Evolutionary conservation across 2,888 invertebrate genomes (phyloP).

Genomic region (Phasia obesa): DNA sequence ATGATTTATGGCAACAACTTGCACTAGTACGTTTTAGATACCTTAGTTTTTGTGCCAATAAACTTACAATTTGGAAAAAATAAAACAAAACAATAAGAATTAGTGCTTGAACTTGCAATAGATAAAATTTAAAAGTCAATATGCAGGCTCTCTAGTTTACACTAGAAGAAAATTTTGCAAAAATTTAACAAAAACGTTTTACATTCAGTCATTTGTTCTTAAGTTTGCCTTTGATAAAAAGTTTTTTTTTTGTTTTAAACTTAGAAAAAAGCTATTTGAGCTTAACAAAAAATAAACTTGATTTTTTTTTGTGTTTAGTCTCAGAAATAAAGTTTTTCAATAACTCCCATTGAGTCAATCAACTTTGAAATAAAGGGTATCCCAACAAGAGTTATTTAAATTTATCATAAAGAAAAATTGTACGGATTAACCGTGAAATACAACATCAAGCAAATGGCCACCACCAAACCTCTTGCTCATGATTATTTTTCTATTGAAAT

Average conservation of each 20-base stretch:
- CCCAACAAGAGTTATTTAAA: too few relatives aligned
- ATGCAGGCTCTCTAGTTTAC: conserved; percentile 41
- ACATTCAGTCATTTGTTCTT: too few relatives aligned
- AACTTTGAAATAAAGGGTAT: too few relatives aligned
- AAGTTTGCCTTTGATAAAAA: background rate
- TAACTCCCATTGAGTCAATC: too few relatives aligned
- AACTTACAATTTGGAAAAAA: conserved; percentile 46
- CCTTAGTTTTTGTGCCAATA: conserved; percentile 58
- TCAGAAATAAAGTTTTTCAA: too few relatives aligned
- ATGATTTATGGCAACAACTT: conserved; percentile 70
- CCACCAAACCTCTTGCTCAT: too few relatives aligned
- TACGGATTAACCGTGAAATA: background rate
- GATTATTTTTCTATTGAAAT: too few relatives aligned
- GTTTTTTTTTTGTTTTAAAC: background rate
- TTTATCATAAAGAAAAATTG: too few relatives aligned
- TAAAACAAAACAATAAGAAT: conserved; percentile 20
- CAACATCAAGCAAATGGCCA: background rate
- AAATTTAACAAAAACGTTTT: too few relatives aligned
- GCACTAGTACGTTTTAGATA: conserved; percentile 56
- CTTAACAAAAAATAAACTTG: too few relatives aligned
- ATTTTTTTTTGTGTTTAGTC: too few relatives aligned
- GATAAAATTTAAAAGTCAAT: conserved; percentile 56
- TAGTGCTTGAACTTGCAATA: conserved; percentile 65
- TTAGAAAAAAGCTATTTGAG: too few relatives aligned
- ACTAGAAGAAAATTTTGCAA: conserved; percentile 14